phyloP scores from a whole-genome alignment of 2,113 vertebrate genomes.

The Thunnus thynnus region DNA sequence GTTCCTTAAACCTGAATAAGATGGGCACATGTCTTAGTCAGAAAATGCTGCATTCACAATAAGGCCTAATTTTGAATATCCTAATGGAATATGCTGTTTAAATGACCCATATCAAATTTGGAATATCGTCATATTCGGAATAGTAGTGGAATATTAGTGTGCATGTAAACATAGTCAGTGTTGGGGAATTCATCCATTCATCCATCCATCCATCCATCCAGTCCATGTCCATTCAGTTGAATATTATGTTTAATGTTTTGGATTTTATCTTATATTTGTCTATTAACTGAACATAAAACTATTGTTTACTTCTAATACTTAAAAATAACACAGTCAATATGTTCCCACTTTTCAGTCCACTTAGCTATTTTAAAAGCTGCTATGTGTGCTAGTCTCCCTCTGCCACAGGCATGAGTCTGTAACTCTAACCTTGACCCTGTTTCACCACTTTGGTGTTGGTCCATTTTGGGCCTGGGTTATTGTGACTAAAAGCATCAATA shows the following conservation, averaged over 20 bases:
- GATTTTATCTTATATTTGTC: background rate
- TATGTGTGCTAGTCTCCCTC: conserved; percentile 14
- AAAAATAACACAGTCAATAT: background rate
- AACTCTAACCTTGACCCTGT: conserved; percentile 44
- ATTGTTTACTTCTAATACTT: background rate
- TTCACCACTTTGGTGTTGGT: conserved; percentile 34
- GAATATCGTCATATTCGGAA: too few relatives aligned
- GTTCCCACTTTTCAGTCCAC: conserved; percentile 14
- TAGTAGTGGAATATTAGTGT: too few relatives aligned
- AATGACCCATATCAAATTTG: too few relatives aligned
- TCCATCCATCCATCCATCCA: too few relatives aligned
- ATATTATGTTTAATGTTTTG: background rate
- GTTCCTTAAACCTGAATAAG: too few relatives aligned
- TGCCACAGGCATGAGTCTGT: conserved; percentile 40
- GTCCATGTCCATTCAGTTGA: background rate
- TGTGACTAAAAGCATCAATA: conserved; percentile 45
- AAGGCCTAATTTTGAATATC: too few relatives aligned
- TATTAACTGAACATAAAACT: background rate
- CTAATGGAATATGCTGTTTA: too few relatives aligned
- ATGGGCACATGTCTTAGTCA: too few relatives aligned
- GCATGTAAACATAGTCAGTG: too few relatives aligned
- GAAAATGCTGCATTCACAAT: too few relatives aligned
- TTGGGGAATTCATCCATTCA: background rate
- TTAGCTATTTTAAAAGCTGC: conserved; percentile 42
- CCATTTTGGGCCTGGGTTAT: conserved; percentile 41